Base-by-base conservation (phyloP, 2,888 invertebrate species). In the Lithosia quadra region DNA sequence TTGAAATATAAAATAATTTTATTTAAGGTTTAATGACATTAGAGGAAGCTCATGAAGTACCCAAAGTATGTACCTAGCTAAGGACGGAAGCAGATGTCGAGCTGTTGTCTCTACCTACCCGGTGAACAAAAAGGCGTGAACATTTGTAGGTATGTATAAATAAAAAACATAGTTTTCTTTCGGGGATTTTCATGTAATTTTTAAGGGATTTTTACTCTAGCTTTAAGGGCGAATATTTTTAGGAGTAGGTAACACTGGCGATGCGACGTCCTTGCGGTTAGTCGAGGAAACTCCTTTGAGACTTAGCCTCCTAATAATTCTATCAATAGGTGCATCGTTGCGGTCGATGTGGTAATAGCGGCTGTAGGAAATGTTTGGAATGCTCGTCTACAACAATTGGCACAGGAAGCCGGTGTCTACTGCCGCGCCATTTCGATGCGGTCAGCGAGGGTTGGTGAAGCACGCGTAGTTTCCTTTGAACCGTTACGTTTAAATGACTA, bases 241-340 rank as follows among this genome's bases (percentile, higher is more conserved):
- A n/a, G n/a, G n/a, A 49, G 49, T n/a, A n/a, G n/a, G 49, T n/a
- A 49, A n/a, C 49, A n/a, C 49, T 49, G 49, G 8, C 9, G 9
- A 49, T 9, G 86, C 85, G 84, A 86, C 85, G 87, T 86, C 84
- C 86, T 86, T 93, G 94, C 86, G 94, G 94, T 93, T 78, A 83
- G 71, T 74, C 80, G 84, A 90, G 88, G 89, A 89, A 89, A 84
- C 86, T 80, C 84, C 81, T 83, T 88, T 86, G 84, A 81, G 74
- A 79, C 83, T 86, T 84, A 80, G 77, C 75, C 79, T 83, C 80
- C 86, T 91, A 91, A 93, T 90, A 90, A 92, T 92, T 93, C 90
- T 92, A 93, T 93, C 92, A 92, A 92, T 91, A 90, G 91, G 86
- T 79, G 84, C 87, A 87, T 85, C 80, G 85, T 86, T 92, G 93